A percentile compares a stretch with the other conserved stretches of the same genome.
Conservation (phyloP, 2,113 vertebrate genomes). For the Leptosomus discolor region DNA sequence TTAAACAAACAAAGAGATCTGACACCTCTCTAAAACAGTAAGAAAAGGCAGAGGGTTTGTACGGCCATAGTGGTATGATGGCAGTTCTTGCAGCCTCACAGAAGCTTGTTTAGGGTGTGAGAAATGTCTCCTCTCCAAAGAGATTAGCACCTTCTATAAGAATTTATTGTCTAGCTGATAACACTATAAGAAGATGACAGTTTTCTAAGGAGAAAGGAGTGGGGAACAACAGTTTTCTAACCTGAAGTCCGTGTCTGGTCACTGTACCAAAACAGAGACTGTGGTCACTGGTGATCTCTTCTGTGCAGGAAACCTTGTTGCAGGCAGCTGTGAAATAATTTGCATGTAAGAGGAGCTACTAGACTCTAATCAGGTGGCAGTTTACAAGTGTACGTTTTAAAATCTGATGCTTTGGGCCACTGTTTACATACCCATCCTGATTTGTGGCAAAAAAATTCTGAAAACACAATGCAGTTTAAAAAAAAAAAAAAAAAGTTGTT, state of each 20-base stretch:
- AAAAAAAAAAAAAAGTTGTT: not conserved
- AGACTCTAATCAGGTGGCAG: not conserved
- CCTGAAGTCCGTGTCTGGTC: not conserved
- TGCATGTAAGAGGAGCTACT: not conserved
- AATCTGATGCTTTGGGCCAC: not conserved
- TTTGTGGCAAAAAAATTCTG: not conserved
- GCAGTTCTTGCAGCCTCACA: not conserved
- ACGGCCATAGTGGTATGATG: not conserved
- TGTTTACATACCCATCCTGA: not conserved
- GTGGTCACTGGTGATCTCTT: not conserved
- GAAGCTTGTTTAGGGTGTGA: not conserved
- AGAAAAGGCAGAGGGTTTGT: not conserved
- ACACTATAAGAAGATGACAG: not conserved
- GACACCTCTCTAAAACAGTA: not conserved
- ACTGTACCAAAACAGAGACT: not conserved
- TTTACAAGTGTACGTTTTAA: not conserved
- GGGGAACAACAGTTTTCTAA: not conserved
- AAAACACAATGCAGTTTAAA: not conserved
- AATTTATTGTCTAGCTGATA: not conserved
- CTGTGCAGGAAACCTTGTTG: not conserved
- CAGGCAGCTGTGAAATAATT: not conserved
- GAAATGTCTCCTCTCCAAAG: not conserved
- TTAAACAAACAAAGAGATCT: not conserved
- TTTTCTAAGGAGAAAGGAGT: not conserved
- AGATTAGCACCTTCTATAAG: not conserved